Percentiles rank a stretch among this genome's conserved stretches.
phyloP scores from a whole-genome alignment of 2,888 invertebrate genomes.

The Philonicus albiceps region DNA sequence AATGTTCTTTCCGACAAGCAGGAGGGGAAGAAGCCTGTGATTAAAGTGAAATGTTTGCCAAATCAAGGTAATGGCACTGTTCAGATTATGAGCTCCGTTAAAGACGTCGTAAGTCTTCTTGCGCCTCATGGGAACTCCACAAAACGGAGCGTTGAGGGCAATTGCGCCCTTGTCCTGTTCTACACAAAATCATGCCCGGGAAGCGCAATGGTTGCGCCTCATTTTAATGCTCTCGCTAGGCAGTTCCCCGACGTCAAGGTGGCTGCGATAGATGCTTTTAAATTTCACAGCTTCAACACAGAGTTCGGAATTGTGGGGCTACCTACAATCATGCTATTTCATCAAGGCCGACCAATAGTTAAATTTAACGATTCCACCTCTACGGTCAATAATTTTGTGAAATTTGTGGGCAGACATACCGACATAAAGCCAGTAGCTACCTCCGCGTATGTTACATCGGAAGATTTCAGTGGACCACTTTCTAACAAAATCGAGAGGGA shows the following conservation, averaged over 20 bases:
- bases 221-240: slow-evolving; percentile 88
- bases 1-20: neutral
- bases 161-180: slow-evolving; percentile 84
- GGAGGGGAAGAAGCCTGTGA: slow-evolving; percentile 54
- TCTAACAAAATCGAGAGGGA: slow-evolving; percentile 78
- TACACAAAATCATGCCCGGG: slow-evolving; percentile 91
- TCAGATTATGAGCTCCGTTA: slow-evolving; percentile 56
- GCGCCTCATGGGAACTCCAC: slow-evolving; percentile 61
- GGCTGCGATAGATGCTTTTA: slow-evolving; percentile 88
- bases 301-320: slow-evolving; percentile 92
- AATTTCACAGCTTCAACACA: slow-evolving; percentile 84
- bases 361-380: slow-evolving; percentile 86
- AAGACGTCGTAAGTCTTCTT: slow-evolving; percentile 58
- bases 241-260: slow-evolving; percentile 87
- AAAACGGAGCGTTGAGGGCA: slow-evolving; percentile 70
- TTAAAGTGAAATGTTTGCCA: slow-evolving; percentile 58
- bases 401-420: slow-evolving; percentile 80
- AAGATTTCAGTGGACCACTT: slow-evolving; percentile 83
- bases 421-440: slow-evolving; percentile 69
- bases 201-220: slow-evolving; percentile 87
- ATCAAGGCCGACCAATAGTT: slow-evolving; percentile 84
- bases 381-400: slow-evolving; percentile 78
- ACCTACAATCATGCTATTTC: slow-evolving; percentile 87
- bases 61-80: slow-evolving; percentile 52
- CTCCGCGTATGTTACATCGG: slow-evolving; percentile 74